Percentiles rank a stretch among this genome's conserved stretches.
These are phyloP conservation scores for Trichonephila clavata DNA, from an alignment of 1,140 invertebrate genomes.

Conservation along the genomic window DNA sequence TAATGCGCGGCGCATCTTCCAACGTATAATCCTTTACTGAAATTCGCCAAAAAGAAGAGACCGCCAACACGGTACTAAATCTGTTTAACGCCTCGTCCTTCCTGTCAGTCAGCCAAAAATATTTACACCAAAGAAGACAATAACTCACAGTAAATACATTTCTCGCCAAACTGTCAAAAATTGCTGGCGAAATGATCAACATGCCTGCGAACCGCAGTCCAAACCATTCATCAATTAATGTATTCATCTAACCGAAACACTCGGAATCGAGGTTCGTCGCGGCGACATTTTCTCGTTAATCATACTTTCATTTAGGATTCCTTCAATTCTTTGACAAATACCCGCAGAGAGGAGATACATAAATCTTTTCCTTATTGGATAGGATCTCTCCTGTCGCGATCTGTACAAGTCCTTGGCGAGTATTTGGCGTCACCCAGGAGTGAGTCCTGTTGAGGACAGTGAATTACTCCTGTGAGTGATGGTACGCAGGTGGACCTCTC, in stretches of 20 bases:
- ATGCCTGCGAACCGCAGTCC: neutral
- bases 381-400: constrained; percentile 30
- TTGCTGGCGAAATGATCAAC: constrained; percentile 41
- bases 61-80: constrained; percentile 27
- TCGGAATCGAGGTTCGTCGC: neutral
- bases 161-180: constrained; percentile 55
- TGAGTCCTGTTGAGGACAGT: constrained; percentile 3
- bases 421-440: neutral
- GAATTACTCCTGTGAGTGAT: neutral
- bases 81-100: constrained; percentile 3
- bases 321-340: constrained; percentile 70
- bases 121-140: constrained; percentile 54
- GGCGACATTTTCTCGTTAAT: constrained; percentile 37
- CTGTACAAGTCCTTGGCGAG: constrained; percentile 37
- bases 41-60: neutral
- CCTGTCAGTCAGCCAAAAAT: constrained; percentile 41
- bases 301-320: constrained; percentile 68
- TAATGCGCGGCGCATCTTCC: neutral
- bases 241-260: constrained; percentile 48
- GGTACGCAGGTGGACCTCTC: neutral
- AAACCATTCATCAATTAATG: constrained; percentile 67
- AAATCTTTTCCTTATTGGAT: constrained; percentile 62
- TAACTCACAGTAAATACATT: constrained; percentile 50
- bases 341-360: constrained; percentile 43
- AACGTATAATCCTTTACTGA: neutral